phyloP scores from a whole-genome alignment of 2,797 vertebrate genomes.

The Muscicapa striata region DNA sequence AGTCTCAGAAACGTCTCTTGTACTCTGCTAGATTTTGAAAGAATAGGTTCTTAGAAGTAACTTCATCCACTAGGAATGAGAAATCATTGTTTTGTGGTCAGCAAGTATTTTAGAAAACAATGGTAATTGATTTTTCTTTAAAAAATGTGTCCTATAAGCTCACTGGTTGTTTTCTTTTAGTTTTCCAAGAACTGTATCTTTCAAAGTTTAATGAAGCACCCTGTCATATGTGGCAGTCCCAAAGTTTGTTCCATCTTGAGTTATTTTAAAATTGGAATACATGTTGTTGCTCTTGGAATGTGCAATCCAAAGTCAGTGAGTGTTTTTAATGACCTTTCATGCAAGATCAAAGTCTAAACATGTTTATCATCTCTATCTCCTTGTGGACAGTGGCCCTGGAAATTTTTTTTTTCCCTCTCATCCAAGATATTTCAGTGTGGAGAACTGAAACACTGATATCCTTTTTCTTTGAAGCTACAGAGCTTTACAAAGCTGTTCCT shows the following conservation, averaged over 20 bases:
- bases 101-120: conserved; percentile 2
- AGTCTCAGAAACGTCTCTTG: conserved; percentile 3
- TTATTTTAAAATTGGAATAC: neutral
- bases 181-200: neutral
- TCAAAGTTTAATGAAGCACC: neutral
- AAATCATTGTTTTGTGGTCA: neutral
- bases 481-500: neutral
- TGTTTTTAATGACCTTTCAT: neutral
- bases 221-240: neutral
- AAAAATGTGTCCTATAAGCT: neutral
- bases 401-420: neutral
- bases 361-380: neutral
- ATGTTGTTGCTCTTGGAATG: neutral
- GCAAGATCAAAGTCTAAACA: neutral
- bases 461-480: neutral
- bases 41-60: neutral
- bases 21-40: neutral
- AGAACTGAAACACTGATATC: neutral
- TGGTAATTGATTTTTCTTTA: neutral
- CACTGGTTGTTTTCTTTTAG: neutral
- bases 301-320: neutral
- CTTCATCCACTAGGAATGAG: neutral
- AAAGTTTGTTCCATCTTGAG: neutral
- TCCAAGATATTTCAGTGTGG: neutral
- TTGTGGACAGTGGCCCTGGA: neutral